phyloP scores from a whole-genome alignment of 1,140 invertebrate genomes.

The Drosophila watanabei region DNA sequence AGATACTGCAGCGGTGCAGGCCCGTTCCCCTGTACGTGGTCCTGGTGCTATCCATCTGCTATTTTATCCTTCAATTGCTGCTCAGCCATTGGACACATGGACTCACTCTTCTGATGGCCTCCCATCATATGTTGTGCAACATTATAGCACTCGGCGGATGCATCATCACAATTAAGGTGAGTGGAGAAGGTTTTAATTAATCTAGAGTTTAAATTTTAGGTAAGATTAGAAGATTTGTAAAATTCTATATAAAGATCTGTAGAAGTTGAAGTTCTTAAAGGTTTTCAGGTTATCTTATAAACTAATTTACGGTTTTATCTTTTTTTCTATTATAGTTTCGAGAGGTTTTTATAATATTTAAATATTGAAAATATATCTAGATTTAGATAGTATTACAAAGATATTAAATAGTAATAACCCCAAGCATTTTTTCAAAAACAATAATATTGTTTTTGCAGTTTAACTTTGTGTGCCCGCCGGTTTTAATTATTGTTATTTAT shows the following conservation, averaged over 20 bases:
- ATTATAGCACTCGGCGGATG: conserved; percentile 91
- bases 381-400: not conserved
- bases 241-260: no score
- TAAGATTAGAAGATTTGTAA: not conserved
- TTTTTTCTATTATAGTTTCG: not conserved
- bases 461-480: not conserved
- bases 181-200: conserved; percentile 36
- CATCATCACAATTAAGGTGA: conserved; percentile 91
- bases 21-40: conserved; percentile 91
- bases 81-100: conserved; percentile 93
- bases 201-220: not conserved
- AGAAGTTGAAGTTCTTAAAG: not conserved
- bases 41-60: conserved; percentile 89
- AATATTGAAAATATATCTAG: no score
- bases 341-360: not conserved
- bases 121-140: conserved; percentile 95
- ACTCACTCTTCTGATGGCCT: conserved; percentile 92
- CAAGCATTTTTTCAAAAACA: not conserved
- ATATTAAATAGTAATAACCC: no score
- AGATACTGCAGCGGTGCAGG: conserved; percentile 90
- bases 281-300: not conserved
- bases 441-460: conserved; percentile 10
- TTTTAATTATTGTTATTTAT: conserved; percentile 13
- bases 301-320: not conserved
- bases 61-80: conserved; percentile 91